Evolutionary conservation across 2,113 vertebrate genomes (phyloP), one percentile per base, ranked within the genome.

Genomic region (Antechinus stuartii): DNA sequence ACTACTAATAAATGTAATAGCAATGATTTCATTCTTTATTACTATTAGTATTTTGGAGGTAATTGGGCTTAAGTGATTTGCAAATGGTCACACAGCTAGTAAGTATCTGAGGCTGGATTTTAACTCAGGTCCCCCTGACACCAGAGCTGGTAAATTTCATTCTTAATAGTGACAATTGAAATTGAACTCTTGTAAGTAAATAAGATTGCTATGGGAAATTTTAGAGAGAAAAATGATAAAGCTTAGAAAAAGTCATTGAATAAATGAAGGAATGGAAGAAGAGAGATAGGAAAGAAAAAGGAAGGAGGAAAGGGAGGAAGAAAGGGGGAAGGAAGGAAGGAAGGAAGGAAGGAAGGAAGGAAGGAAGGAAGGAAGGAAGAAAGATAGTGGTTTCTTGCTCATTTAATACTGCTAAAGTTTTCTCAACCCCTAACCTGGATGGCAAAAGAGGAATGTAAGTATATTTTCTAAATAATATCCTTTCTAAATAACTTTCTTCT

Each of bases 401-500:
- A 49, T 10, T 50, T 30, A 1, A 54, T 26, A 76, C 9, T 54
- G 30, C 93, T 7, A 1, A 8, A 61, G 23, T 46, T 92, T 92
- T 30, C 30, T 7, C 1, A 27, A 90, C 50, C 27, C 52, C 96
- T 96, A 55, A 89, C 92, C 1, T 7, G 49, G 61, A 93, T 76
- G 93, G 61, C 93, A 92, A 93, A 93, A 93, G 95, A 55, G 49
- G 49, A 6, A 27, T 9, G 19, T 30, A 35, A 90, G n/a, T 91
- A n/a, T 98, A 95, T 98, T 98, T 97, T 98, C 96, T 93, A 96
- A 98, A 97, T 97, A 96, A 91, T 97, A 97, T 97, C 98, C 98
- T 99, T 99, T 98, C 97, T 95, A 98, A 98, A 98, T 98, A 98
- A 98, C 98, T 98, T 98, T 98, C 98, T 98, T 98, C 98, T 98